Conservation (phyloP, 2,888 invertebrate species). For the Luperina nickerlii region DNA sequence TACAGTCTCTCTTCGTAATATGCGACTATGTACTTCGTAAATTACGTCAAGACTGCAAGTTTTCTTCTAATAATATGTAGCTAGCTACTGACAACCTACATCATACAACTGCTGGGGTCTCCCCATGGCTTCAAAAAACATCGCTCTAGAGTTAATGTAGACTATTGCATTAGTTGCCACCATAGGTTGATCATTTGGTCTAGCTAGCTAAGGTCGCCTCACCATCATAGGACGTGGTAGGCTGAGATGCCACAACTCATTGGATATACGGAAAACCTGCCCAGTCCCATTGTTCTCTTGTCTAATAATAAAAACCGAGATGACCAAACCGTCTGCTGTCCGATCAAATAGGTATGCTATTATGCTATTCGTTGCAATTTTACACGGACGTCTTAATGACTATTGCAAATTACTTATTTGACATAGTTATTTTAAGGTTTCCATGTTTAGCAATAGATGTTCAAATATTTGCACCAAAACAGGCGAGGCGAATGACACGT, state of each 20-base stretch:
- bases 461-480: background rate
- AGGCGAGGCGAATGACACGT: background rate
- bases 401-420: conserved; percentile 13
- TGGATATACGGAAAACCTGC: background rate
- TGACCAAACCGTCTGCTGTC: background rate
- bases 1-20: background rate
- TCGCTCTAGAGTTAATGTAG: background rate
- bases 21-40: background rate
- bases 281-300: background rate
- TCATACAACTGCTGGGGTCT: background rate
- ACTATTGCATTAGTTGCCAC: background rate
- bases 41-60: background rate
- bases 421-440: background rate
- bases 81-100: background rate
- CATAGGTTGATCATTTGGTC: background rate
- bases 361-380: background rate
- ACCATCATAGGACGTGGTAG: background rate
- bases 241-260: background rate
- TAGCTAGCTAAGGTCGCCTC: background rate
- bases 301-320: background rate
- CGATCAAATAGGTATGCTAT: background rate
- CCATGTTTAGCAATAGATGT: background rate
- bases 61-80: background rate
- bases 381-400: background rate
- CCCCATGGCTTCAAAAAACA: background rate